A percentile compares a stretch with the other conserved stretches of the same genome.
phyloP scores from a whole-genome alignment of 2,888 invertebrate species.

The Habrosyne pyritoides region DNA sequence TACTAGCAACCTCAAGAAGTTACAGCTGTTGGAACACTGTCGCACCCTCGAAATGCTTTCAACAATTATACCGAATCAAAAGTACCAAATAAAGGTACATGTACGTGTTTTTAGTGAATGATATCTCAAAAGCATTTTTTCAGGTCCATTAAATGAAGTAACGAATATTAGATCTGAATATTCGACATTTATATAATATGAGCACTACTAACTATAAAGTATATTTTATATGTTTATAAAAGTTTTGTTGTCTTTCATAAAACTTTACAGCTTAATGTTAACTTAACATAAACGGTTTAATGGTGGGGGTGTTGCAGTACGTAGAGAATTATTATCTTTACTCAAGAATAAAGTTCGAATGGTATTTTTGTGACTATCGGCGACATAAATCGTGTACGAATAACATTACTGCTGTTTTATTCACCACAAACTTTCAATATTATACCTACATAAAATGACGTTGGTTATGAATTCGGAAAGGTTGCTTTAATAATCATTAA shows the following conservation, averaged over 20 bases:
- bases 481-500: too few species aligned
- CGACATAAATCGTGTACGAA: background rate
- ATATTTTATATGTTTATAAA: slow-evolving; percentile 26
- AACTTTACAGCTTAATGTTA: slow-evolving; percentile 20
- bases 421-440: too few species aligned
- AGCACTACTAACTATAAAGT: slow-evolving; percentile 4
- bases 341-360: background rate
- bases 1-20: background rate
- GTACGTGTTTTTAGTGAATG: too few species aligned
- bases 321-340: background rate
- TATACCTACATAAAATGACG: too few species aligned
- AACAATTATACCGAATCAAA: background rate
- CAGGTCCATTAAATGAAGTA: too few species aligned
- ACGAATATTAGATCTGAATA: too few species aligned
- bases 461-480: too few species aligned
- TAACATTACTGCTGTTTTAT: too few species aligned
- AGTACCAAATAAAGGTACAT: too few species aligned
- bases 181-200: too few species aligned
- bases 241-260: slow-evolving; percentile 19
- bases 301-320: slow-evolving; percentile 3
- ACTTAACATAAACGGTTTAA: slow-evolving; percentile 15
- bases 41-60: background rate
- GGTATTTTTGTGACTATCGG: background rate
- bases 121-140: too few species aligned
- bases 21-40: background rate